Base-by-base conservation (phyloP, 2,797 vertebrate species). In the Pipistrellus nathusii region DNA sequence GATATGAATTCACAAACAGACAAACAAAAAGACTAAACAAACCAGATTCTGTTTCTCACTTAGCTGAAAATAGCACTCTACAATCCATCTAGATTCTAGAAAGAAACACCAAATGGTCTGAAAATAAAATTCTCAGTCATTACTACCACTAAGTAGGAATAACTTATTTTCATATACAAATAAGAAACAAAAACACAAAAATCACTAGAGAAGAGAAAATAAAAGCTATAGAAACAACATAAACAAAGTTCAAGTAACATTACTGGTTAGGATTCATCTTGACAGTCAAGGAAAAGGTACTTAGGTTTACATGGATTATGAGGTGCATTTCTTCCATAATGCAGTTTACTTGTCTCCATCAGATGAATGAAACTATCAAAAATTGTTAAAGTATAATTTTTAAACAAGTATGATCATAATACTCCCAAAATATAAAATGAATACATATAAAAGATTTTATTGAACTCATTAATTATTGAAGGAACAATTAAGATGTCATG, bases 381-480 rank as follows among this genome's bases (percentile, higher is more conserved):
- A 91, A 91, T 23, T 88, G 48, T 85, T 32, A 75, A 91, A 80
- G 18, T 59, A 75, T 46, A 69, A 62, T 73, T 88, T 88, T 73
- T 38, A 62, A 51, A 35, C 12, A 62, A 35, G 73, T 38, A n/a
- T 75, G 80, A 88, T 75, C 10, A 64, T 13, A 90, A 20, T 77
- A 48, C 46, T 48, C 12, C 8, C 38, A 27, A 91, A 83, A 53
- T 64, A 48, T 46, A 84, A 73, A 95, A 80, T 73, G n/a, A 92
- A 81, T 13, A 66, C 5, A 88, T 80, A 35, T 94, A 51, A 80
- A 87, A 83, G 3, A 73, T 85, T 85, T 88, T 75, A 93, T 57
- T 80, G 86, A 87, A 78, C 41, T 66, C 23, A 76, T 86, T 90
- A 81, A 82, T 73, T 69, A 75, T 68, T 94, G 35, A 81, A 72